Base-by-base conservation (phyloP, 2,888 invertebrate genomes). In the Tuta absoluta region DNA sequence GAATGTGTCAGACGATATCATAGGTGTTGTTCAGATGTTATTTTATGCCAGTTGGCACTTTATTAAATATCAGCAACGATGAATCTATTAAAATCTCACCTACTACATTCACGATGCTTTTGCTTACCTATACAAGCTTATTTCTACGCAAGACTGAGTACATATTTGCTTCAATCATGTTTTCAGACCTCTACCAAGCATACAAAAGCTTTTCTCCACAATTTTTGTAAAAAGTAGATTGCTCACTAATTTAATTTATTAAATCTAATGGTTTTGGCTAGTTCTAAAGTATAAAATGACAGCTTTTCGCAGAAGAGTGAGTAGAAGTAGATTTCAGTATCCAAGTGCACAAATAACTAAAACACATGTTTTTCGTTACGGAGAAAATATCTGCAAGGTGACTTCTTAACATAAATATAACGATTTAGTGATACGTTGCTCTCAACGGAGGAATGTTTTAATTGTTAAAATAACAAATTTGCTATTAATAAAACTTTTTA, bases 381-480 rank as follows among this genome's bases (percentile, higher is more conserved):
- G 64, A 68, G 60, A 33, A 65, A 70, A 68, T 70, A 68, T 68
- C 67, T 64, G 63, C 63, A 68, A 63, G 70, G 66, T 70, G 68
- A 71, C 66, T 70, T 65, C 60, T 59, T 51, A 58, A 63, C 56
- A 61, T 70, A 69, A 70, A 68, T 61, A 69, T 65, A 67, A 67
- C 67, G 66, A 62, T 49, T 21, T 49, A 49, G 21, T n/a, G 8
- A 3, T 2, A 45, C 45, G 3, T n/a, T 45, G 45, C 49, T 12
- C 19, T 49, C 49, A 8, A 21, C 7, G 11, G 8, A 5, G 21
- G 19, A 49, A 21, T 19, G 45, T 45, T 45, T n/a, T 17, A 1
- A 63, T 45, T 24, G 60, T 61, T 23, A 33, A 7, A 10, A 33
- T 8, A 33, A 33, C 33, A 33, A 33, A 7, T 33, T 33, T 33